Base-by-base conservation (phyloP, 2,797 vertebrate species). In the Psittacula derbiana region DNA sequence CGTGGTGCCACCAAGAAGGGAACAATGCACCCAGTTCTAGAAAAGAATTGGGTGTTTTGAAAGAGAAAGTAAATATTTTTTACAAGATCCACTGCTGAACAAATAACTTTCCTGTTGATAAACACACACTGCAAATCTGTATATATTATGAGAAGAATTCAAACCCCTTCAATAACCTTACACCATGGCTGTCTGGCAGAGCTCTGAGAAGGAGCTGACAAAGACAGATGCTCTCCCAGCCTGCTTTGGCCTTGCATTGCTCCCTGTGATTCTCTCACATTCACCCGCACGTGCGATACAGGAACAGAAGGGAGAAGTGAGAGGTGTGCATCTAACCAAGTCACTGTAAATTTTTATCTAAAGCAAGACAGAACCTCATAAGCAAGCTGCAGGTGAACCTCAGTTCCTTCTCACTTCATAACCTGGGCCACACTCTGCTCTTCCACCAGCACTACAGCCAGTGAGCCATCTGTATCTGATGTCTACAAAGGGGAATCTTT, bases 61-160 rank as follows among this genome's bases (percentile, higher is more conserved):
- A 92, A 83, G 21, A 49, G 53, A 84, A 92, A 88, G 60, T 86
- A 80, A 94, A 75, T 91, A 90, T 96, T 94, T 94, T 90, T 80
- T 80, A 85, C 6, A 3, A 88, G 16, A 76, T 36, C 60, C 70
- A 46, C 15, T 91, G 78, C 74, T 93, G 86, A 90, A 91, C 52
- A 96, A 96, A 91, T 89, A 92, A 93, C 88, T 88, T 90, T 85
- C 69, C 86, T 86, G 69, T 41, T 67, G 11, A 88, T 70, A 95
- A 96, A 96, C 38, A 95, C 91, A 74, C 49, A 82, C 47, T 61
- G 84, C 60, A 61, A 92, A 84, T 79, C 67, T 92, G 65, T 82
- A 50, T 70, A 69, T 66, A 55, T 87, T 75, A 90, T 14, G 20
- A 83, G 53, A 92, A 76, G 92, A 90, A 87, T 85, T 84, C 64